These are phyloP conservation scores for Plumapathes pennacea DNA, from an alignment of 92 coral and sea anemone genomes.

Conservation along the genomic window DNA sequence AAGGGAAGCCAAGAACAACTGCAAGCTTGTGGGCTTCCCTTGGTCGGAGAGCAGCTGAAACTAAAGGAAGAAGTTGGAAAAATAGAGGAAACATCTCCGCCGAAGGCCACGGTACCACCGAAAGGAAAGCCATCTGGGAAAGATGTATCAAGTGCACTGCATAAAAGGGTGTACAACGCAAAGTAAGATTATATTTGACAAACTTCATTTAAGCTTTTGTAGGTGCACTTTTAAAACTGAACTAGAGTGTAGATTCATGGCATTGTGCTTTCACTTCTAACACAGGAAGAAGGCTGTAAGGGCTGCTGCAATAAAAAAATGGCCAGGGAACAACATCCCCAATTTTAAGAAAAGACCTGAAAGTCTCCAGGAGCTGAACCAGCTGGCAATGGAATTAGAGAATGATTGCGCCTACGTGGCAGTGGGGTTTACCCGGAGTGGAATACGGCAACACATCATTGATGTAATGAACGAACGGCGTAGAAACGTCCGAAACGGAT, in stretches of 20 bases:
- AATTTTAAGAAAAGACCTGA: background rate
- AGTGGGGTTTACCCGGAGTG: slow-evolving; percentile 1
- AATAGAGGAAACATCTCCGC: background rate
- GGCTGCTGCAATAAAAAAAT: slow-evolving; percentile 19
- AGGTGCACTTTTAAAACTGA: background rate
- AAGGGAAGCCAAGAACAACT: slow-evolving; percentile 1
- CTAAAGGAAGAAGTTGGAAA: background rate
- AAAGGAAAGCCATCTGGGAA: slow-evolving; percentile 6
- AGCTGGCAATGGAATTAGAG: slow-evolving; percentile 6
- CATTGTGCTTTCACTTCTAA: background rate
- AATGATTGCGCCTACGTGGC: slow-evolving; percentile 7
- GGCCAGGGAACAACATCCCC: slow-evolving; percentile 27
- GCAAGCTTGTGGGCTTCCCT: background rate
- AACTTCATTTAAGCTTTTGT: background rate
- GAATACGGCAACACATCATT: slow-evolving; percentile 11
- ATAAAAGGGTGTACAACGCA: slow-evolving; percentile 7
- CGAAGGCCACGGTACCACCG: background rate
- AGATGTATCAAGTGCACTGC: background rate
- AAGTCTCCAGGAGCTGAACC: slow-evolving; percentile 1
- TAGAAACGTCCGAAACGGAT: slow-evolving; percentile 6
- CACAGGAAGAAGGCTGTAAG: slow-evolving; percentile 10
- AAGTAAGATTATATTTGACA: slow-evolving; percentile 2
- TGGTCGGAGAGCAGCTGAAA: background rate
- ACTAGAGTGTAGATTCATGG: background rate
- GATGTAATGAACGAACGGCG: slow-evolving; percentile 25